Percentiles rank a stretch among this genome's conserved stretches.
phyloP scores from a whole-genome alignment of 2,797 vertebrate species.

The Channallabes apus region DNA sequence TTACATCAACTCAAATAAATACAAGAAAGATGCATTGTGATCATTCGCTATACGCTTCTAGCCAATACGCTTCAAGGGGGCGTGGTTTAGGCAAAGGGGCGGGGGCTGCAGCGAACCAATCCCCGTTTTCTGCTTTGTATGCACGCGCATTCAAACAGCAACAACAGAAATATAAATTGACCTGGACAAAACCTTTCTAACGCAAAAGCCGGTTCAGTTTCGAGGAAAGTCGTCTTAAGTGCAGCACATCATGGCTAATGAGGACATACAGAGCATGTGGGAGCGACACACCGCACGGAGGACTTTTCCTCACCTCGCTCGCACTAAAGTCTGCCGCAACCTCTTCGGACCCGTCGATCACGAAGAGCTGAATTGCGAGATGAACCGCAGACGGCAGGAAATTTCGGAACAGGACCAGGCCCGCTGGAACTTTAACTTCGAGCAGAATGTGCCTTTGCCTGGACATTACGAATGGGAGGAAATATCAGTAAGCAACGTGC shows the following conservation, averaged over 20 bases:
- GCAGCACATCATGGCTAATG: conserved; percentile 43
- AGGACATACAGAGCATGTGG: no score
- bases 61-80: background rate
- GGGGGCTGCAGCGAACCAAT: conserved; percentile 44
- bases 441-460: no score
- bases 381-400: no score
- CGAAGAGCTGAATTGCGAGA: no score
- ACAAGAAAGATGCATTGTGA: conserved; percentile 12
- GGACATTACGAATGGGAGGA: no score
- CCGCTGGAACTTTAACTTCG: no score
- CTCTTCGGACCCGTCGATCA: no score
- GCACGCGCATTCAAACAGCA: conserved; percentile 25
- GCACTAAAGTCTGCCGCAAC: no score
- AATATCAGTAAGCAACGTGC: no score
- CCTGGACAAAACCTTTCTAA: background rate
- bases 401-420: no score
- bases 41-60: background rate
- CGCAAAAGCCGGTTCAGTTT: conserved; percentile 28
- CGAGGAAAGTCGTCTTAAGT: background rate
- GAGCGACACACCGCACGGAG: no score
- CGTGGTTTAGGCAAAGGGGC: conserved; percentile 20
- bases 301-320: no score
- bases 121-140: conserved; percentile 17
- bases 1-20: conserved; percentile 13
- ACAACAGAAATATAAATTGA: conserved; percentile 43